phyloP scores from a whole-genome alignment of 92 coral and sea anemone genomes.

The Paragorgia papillata region DNA sequence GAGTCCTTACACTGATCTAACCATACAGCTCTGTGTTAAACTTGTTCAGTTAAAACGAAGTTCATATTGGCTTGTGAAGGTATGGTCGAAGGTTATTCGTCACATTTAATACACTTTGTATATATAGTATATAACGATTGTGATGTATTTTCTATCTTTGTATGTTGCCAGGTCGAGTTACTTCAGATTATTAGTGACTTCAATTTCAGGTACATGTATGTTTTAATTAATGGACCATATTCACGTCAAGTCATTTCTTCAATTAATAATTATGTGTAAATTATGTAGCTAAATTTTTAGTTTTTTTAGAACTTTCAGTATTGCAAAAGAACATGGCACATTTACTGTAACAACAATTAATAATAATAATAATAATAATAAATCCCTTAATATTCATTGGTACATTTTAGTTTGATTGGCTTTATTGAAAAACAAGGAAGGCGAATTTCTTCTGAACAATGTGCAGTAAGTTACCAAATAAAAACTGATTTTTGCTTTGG shows the following conservation, averaged over 20 bases:
- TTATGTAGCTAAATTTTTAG: background rate
- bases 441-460: conserved; percentile 8
- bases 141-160: background rate
- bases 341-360: no score
- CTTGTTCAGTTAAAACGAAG: conserved; percentile 64
- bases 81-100: no score
- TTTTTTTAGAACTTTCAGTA: no score
- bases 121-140: background rate
- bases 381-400: no score
- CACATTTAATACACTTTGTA: no score
- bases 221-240: no score
- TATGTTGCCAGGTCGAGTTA: conserved; percentile 63
- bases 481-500: background rate
- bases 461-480: background rate
- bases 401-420: conserved; percentile 15
- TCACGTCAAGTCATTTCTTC: background rate
- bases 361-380: no score
- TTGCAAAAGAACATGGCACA: no score
- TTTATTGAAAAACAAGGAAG: conserved; percentile 32
- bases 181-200: conserved; percentile 75
- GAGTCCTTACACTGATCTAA: conserved; percentile 68
- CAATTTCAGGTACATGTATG: conserved; percentile 83
- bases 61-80: conserved; percentile 98
- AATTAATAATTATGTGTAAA: background rate
- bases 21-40: conserved; percentile 65